Conservation (phyloP, 2,797 vertebrate species). For the Nannoperca australis region DNA sequence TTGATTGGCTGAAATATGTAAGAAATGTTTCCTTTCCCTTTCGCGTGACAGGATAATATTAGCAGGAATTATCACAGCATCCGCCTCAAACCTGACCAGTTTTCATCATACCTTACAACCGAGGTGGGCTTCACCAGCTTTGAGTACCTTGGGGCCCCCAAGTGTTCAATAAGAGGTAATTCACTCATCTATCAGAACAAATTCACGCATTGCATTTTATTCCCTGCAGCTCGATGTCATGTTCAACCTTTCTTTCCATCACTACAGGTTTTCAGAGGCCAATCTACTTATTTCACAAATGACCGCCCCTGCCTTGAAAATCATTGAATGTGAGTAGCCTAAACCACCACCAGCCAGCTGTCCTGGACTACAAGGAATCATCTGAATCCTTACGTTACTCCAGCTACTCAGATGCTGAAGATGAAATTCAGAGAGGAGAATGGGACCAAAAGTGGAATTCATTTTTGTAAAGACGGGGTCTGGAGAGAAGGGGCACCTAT, state of each 20-base stretch:
- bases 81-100: constrained; percentile 91
- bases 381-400: constrained; percentile 31
- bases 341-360: constrained; percentile 54
- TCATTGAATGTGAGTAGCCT: constrained; percentile 72
- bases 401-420: constrained; percentile 41
- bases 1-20: background rate
- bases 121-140: constrained; percentile 93
- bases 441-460: constrained; percentile 66
- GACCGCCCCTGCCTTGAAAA: constrained; percentile 74
- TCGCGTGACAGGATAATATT: constrained; percentile 86
- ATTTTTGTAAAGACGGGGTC: constrained; percentile 39
- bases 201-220: background rate
- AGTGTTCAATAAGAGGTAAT: constrained; percentile 89
- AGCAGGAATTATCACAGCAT: constrained; percentile 90
- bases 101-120: constrained; percentile 88
- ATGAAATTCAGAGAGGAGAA: constrained; percentile 49
- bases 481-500: constrained; percentile 30
- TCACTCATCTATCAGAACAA: background rate
- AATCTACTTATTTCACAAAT: constrained; percentile 92
- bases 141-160: constrained; percentile 89
- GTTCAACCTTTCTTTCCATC: background rate
- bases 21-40: background rate
- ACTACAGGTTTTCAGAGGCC: constrained; percentile 91
- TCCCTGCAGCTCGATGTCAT: background rate
- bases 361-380: constrained; percentile 55